Percentiles rank a stretch among this genome's conserved stretches.
Conservation (phyloP, 2,113 vertebrate genomes). For the Catharus bicknelli region DNA sequence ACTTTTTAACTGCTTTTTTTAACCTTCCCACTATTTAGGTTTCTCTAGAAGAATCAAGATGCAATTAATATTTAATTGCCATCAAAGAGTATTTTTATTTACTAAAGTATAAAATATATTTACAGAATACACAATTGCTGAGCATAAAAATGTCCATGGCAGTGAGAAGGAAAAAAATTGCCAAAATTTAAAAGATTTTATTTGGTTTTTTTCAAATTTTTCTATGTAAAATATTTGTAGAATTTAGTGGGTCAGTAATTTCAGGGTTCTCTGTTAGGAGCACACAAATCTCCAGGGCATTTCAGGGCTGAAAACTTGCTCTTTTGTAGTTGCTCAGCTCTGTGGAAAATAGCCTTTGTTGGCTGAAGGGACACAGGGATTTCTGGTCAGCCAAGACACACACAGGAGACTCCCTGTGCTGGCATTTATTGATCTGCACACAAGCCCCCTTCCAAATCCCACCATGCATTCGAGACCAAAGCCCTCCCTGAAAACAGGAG, state of each 20-base stretch:
- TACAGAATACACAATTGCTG: not conserved
- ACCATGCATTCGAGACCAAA: not conserved
- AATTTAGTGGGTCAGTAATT: not conserved
- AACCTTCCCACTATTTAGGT: not conserved
- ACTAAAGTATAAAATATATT: not conserved
- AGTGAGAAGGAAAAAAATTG: not conserved
- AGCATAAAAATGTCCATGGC: not conserved
- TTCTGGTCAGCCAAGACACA: not conserved
- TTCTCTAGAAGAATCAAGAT: not conserved
- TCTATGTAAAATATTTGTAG: not conserved
- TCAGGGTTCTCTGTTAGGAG: not conserved
- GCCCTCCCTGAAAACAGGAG: not conserved
- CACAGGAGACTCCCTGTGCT: not conserved
- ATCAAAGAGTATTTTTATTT: not conserved
- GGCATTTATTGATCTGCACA: not conserved
- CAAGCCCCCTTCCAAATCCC: not conserved
- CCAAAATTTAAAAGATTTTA: not conserved
- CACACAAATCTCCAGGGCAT: not conserved
- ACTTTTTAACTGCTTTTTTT: not conserved
- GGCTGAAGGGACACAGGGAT: not conserved
- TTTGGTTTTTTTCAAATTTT: not conserved
- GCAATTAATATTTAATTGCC: not conserved
- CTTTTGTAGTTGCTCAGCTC: conserved; percentile 34
- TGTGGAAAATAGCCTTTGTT: not conserved
- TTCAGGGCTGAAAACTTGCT: not conserved